phyloP scores from a whole-genome alignment of 2,888 invertebrate genomes.

The Chaitophorus viminalis region DNA sequence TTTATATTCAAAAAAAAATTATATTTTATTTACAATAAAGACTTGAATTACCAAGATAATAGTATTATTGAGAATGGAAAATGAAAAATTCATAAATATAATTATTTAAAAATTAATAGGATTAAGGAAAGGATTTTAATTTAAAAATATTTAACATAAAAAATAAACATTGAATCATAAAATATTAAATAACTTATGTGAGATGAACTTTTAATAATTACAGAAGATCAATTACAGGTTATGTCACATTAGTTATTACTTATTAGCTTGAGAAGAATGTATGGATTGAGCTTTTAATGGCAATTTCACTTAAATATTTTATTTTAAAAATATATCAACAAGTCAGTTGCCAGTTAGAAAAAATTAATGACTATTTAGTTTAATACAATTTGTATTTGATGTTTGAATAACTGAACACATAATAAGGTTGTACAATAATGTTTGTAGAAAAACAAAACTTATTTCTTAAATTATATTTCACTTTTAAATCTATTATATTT shows the following conservation, averaged over 20 bases:
- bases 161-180: not conserved
- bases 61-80: not conserved
- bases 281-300: not conserved
- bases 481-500: not conserved
- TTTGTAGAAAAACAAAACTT: conserved; percentile 9
- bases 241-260: not conserved
- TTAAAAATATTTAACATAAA: not conserved
- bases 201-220: not conserved
- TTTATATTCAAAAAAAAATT: not conserved
- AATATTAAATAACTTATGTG: not conserved
- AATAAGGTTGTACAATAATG: not conserved
- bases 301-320: not conserved
- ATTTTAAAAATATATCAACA: not conserved
- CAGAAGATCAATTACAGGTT: not conserved
- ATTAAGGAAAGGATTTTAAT: too few relatives aligned
- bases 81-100: not conserved
- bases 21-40: not conserved
- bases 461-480: not conserved
- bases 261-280: not conserved
- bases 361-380: not conserved
- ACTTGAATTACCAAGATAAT: not conserved
- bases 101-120: not conserved
- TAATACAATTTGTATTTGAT: not conserved
- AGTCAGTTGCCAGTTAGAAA: not conserved
- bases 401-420: conserved; percentile 43